Evolutionary conservation across 2,797 vertebrate species (phyloP).

Genomic region (Hippoglossus hippoglossus): DNA sequence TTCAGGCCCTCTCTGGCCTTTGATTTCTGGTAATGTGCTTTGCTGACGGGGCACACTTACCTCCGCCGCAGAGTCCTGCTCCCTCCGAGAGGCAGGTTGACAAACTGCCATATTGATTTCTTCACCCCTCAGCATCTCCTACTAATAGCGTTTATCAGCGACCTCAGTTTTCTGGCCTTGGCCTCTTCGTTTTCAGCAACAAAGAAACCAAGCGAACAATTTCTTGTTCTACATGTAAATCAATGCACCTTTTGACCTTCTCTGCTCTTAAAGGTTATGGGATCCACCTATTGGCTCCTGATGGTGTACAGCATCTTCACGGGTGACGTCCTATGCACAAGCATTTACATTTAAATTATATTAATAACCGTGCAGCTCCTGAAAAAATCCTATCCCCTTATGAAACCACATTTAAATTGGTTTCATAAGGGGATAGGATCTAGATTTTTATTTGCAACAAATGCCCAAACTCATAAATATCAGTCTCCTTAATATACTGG

Average conservation of each 20-base stretch:
- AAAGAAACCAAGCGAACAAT: constrained; percentile 95
- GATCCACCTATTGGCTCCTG: constrained; percentile 5
- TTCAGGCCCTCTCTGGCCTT: constrained; percentile 85
- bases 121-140: constrained; percentile 84
- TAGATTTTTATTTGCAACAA: no score
- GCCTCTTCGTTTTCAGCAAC: constrained; percentile 90
- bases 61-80: constrained; percentile 78
- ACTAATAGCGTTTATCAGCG: constrained; percentile 91
- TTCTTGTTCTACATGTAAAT: constrained; percentile 99
- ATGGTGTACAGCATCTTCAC: constrained; percentile 6
- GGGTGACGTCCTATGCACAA: constrained; percentile 1
- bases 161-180: constrained; percentile 89
- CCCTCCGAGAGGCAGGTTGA: constrained; percentile 91
- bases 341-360: neutral
- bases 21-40: constrained; percentile 97
- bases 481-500: no score
- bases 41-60: constrained; percentile 94
- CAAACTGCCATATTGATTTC: constrained; percentile 97
- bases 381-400: no score
- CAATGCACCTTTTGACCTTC: constrained; percentile 93
- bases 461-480: no score
- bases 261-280: constrained; percentile 75
- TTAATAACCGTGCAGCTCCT: neutral
- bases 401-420: no score
- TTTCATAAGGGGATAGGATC: no score